A percentile compares a stretch with the other conserved stretches of the same genome.
These are phyloP conservation scores for Drosophila ananassae DNA, from an alignment of 1,140 invertebrate genomes.

Conservation along the genomic window DNA sequence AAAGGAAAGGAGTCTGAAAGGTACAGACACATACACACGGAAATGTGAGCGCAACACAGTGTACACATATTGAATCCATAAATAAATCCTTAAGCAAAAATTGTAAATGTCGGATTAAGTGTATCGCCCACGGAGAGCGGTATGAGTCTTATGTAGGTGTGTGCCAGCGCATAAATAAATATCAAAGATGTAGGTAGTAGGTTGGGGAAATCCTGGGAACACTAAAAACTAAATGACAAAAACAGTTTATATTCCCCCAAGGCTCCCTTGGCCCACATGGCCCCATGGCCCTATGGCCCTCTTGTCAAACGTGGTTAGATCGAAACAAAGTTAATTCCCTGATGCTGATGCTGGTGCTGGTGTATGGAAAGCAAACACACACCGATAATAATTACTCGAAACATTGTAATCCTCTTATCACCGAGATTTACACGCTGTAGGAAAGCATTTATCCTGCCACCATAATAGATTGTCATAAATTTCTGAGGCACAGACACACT, in stretches of 20 bases:
- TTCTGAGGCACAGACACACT: background rate
- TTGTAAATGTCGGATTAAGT: slow-evolving; percentile 82
- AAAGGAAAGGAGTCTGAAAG: slow-evolving; percentile 54
- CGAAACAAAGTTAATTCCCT: slow-evolving; percentile 79
- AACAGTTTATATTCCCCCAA: slow-evolving; percentile 30
- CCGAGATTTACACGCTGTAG: slow-evolving; percentile 67
- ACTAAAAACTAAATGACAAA: slow-evolving; percentile 75
- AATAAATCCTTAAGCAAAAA: slow-evolving; percentile 82
- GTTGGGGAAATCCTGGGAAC: slow-evolving; percentile 11
- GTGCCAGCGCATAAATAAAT: slow-evolving; percentile 55
- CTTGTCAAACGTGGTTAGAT: slow-evolving; percentile 68
- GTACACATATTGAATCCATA: slow-evolving; percentile 80
- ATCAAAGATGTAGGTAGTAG: slow-evolving; percentile 4
- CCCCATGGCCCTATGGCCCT: slow-evolving; percentile 37
- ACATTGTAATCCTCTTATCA: slow-evolving; percentile 80
- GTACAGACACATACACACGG: slow-evolving; percentile 38
- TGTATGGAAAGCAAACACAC: slow-evolving; percentile 39
- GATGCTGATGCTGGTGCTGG: slow-evolving; percentile 41
- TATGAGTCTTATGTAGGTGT: slow-evolving; percentile 10
- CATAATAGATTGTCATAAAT: slow-evolving; percentile 36
- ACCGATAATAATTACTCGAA: slow-evolving; percentile 75
- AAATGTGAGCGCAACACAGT: background rate
- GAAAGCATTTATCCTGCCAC: slow-evolving; percentile 33
- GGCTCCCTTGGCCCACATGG: no score
- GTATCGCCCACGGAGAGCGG: slow-evolving; percentile 52